Conservation (phyloP, 1,140 invertebrate genomes). For the Drosophila fuyamai region DNA sequence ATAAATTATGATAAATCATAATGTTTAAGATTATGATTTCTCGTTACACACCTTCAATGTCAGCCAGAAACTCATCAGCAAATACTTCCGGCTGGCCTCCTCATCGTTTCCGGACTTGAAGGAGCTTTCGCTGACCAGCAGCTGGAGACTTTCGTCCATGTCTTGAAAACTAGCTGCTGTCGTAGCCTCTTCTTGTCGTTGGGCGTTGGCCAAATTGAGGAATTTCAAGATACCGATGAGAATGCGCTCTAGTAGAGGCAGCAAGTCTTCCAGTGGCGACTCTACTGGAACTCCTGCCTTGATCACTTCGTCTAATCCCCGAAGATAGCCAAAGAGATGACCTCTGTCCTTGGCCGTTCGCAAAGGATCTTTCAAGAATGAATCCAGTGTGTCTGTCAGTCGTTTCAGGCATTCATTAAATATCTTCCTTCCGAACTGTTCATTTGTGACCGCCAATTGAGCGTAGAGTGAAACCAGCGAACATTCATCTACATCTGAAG, state of each 20-base stretch:
- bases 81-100: conserved; percentile 87
- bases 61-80: conserved; percentile 91
- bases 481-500: conserved; percentile 67
- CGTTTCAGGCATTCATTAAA: conserved; percentile 30
- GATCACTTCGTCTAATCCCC: conserved; percentile 55
- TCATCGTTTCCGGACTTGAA: conserved; percentile 57
- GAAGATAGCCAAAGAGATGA: conserved; percentile 71
- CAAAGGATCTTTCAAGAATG: conserved; percentile 52
- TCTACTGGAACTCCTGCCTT: not conserved
- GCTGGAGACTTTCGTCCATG: conserved; percentile 86
- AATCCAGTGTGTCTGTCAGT: conserved; percentile 17
- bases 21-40: too few relatives aligned
- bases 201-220: conserved; percentile 61
- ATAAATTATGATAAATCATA: too few relatives aligned
- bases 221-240: conserved; percentile 54
- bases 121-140: conserved; percentile 84
- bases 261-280: conserved; percentile 10
- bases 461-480: conserved; percentile 59
- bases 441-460: conserved; percentile 37
- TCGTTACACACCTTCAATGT: conserved; percentile 89
- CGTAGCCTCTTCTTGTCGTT: conserved; percentile 1
- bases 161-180: conserved; percentile 86
- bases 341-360: conserved; percentile 35
- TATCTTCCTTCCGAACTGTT: conserved; percentile 2
- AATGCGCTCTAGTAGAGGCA: conserved; percentile 56